phyloP scores from a whole-genome alignment of 64 coral and sea anemone species.

The Pocillopora damicornis region DNA sequence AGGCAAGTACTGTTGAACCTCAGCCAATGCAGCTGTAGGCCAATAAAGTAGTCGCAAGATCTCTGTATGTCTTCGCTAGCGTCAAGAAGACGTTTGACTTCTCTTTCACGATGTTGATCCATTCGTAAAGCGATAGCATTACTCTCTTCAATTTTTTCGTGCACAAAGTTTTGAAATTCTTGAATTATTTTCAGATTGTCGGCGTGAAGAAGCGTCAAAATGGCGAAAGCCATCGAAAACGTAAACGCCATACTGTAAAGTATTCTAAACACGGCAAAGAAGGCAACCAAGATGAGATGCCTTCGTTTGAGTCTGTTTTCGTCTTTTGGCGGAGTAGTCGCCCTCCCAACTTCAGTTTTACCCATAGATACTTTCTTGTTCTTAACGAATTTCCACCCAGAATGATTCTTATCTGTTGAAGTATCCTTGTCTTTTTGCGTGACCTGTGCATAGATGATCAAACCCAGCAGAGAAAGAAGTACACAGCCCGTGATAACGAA shows the following conservation, averaged over 20 bases:
- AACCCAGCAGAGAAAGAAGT: not conserved
- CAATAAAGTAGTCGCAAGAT: conserved; percentile 66
- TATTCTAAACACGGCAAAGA: conserved; percentile 46
- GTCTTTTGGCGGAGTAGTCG: not conserved
- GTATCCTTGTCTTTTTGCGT: not conserved
- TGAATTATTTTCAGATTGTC: conserved; percentile 54
- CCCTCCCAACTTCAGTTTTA: not conserved
- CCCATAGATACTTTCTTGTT: not conserved
- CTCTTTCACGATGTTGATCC: conserved; percentile 74
- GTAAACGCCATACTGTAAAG: conserved; percentile 62
- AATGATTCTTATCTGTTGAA: not conserved
- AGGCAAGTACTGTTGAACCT: conserved; percentile 62
- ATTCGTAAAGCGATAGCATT: conserved; percentile 52
- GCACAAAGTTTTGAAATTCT: conserved; percentile 52
- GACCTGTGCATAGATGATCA: conserved; percentile 25
- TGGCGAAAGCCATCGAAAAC: conserved; percentile 50
- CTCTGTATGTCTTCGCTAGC: conserved; percentile 63
- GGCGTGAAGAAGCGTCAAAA: conserved; percentile 60
- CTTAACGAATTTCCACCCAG: conserved; percentile 33
- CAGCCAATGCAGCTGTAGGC: conserved; percentile 45
- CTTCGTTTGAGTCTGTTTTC: conserved; percentile 58
- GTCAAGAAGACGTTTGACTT: conserved; percentile 53
- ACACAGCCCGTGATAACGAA: not conserved
- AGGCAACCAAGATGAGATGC: conserved; percentile 64
- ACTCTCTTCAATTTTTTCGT: conserved; percentile 56